These are phyloP conservation scores for Drosophila anomalata DNA, from an alignment of 2,888 invertebrate species.

Conservation along the genomic window DNA sequence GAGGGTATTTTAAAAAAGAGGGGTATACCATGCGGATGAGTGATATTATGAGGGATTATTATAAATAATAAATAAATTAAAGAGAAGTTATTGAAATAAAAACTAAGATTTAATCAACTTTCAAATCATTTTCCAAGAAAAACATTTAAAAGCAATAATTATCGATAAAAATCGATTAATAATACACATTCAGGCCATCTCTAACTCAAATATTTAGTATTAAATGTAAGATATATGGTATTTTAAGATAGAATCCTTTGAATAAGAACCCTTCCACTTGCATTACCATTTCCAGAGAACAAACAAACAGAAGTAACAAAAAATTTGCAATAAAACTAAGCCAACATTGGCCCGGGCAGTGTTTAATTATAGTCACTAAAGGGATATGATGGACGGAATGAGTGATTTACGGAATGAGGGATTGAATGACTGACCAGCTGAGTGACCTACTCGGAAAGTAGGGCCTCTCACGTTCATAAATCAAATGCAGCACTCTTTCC, in stretches of 20 bases:
- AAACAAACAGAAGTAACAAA: constrained; percentile 32
- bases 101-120: too few species aligned
- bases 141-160: too few species aligned
- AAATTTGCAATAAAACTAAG: constrained; percentile 30
- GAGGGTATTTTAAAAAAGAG: background rate
- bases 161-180: too few species aligned
- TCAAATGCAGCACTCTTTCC: constrained; percentile 39
- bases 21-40: background rate
- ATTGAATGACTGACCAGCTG: constrained; percentile 7
- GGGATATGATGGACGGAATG: background rate
- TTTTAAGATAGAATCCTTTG: background rate
- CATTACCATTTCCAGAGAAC: constrained; percentile 55
- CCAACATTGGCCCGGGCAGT: constrained; percentile 42
- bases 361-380: constrained; percentile 60
- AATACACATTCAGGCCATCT: too few species aligned
- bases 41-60: background rate
- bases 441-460: constrained; percentile 15
- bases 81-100: too few species aligned
- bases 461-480: constrained; percentile 43
- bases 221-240: background rate
- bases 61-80: too few species aligned
- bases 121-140: too few species aligned
- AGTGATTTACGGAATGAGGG: background rate
- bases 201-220: background rate
- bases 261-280: constrained; percentile 1